Conservation (phyloP, 2,888 invertebrate species). For the Geophilus truncorum region DNA sequence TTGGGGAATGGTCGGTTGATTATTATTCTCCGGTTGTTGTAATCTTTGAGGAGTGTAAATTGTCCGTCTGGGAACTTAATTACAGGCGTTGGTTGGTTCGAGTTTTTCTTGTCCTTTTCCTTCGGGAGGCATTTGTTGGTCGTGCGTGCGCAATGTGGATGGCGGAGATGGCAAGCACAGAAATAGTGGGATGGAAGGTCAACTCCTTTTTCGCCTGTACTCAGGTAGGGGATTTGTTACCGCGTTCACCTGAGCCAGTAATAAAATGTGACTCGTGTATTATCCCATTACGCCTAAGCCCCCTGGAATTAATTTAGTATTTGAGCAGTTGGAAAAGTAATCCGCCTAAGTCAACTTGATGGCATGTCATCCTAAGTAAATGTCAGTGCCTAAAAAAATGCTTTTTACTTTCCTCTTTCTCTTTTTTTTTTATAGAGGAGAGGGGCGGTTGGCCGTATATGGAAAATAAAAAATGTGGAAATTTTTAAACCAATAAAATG, state of each 20-base stretch:
- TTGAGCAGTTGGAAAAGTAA: neutral
- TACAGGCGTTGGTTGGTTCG: neutral
- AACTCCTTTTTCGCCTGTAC: neutral
- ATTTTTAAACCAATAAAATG: too few species aligned
- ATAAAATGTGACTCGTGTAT: neutral
- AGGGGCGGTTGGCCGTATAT: too few species aligned
- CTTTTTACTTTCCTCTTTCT: neutral
- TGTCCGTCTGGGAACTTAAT: neutral
- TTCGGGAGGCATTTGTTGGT: neutral
- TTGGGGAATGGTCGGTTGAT: neutral
- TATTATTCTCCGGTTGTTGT: neutral
- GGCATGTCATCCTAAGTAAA: neutral
- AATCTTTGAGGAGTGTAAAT: neutral
- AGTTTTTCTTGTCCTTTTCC: neutral
- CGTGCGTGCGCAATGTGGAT: neutral
- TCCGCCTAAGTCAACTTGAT: neutral
- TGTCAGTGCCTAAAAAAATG: neutral
- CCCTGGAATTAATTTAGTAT: neutral
- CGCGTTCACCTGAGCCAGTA: neutral
- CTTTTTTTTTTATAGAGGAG: neutral
- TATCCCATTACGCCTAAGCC: neutral
- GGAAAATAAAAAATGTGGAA: too few species aligned
- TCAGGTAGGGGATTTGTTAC: neutral
- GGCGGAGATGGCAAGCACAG: too few species aligned
- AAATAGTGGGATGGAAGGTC: neutral